phyloP scores from a whole-genome alignment of 1,140 invertebrate genomes.

The Drosophila oshimai region DNA sequence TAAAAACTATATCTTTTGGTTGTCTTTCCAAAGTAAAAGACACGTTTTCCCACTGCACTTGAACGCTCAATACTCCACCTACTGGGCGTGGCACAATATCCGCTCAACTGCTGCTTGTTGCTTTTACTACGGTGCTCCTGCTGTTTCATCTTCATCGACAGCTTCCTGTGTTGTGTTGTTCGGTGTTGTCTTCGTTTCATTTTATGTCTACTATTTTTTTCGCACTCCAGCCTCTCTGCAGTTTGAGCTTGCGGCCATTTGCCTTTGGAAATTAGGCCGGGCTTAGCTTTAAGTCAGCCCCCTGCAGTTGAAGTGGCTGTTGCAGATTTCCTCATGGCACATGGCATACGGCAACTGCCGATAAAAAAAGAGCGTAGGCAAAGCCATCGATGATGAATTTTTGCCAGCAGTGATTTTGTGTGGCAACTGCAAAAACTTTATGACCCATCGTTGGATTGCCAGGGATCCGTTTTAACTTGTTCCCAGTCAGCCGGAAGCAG shows the following conservation, averaged over 20 bases:
- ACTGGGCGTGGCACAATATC: conserved; percentile 46
- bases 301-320: conserved; percentile 33
- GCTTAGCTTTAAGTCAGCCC: conserved; percentile 41
- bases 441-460: conserved; percentile 33
- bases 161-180: conserved; percentile 42
- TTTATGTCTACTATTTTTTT: conserved; percentile 35
- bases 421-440: conserved; percentile 18
- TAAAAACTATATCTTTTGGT: too few relatives aligned
- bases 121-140: conserved; percentile 17
- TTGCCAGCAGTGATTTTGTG: conserved; percentile 21
- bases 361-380: background rate
- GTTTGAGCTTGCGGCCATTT: conserved; percentile 41
- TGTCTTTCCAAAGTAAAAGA: background rate
- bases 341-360: conserved; percentile 9
- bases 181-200: conserved; percentile 10
- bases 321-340: conserved; percentile 11
- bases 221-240: conserved; percentile 11
- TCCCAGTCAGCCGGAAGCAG: conserved; percentile 6
- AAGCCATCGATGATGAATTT: conserved; percentile 41
- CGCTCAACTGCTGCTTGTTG: conserved; percentile 30
- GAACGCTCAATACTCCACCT: background rate
- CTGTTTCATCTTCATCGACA: conserved; percentile 44
- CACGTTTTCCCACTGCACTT: background rate
- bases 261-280: conserved; percentile 62
- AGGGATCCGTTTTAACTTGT: conserved; percentile 6